phyloP scores from a whole-genome alignment of 2,888 invertebrate species.

The Ichneumon xanthorius region DNA sequence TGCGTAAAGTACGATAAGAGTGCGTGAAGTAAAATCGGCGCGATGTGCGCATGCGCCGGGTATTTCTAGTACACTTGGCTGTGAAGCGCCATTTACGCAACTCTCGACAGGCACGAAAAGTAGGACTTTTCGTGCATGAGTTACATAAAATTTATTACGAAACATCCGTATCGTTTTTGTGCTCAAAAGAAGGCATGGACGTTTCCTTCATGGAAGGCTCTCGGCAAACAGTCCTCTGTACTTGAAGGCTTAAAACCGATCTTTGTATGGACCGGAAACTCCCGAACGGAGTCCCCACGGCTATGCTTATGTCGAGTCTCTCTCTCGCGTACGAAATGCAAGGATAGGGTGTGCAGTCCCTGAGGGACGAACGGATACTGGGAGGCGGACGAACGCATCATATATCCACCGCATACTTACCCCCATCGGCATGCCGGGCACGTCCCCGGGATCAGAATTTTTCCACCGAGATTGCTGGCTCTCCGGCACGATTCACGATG shows the following conservation, averaged over 20 bases:
- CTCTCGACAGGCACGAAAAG: too few species aligned
- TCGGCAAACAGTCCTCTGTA: too few species aligned
- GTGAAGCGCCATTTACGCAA: too few species aligned
- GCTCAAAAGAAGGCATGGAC: too few species aligned
- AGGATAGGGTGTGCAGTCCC: background rate
- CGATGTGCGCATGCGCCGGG: too few species aligned
- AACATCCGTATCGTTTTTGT: too few species aligned
- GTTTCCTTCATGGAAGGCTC: too few species aligned
- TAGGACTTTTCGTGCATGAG: too few species aligned
- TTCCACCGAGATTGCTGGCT: constrained; percentile 31
- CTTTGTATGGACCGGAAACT: background rate
- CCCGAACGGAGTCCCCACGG: background rate
- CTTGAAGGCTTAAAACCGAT: background rate
- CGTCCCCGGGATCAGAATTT: constrained; percentile 30
- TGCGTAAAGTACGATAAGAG: too few species aligned
- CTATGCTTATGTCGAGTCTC: background rate
- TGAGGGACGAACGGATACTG: constrained; percentile 12
- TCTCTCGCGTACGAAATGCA: background rate
- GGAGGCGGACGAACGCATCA: background rate
- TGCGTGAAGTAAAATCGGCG: too few species aligned
- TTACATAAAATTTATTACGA: too few species aligned
- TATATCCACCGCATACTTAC: constrained; percentile 7
- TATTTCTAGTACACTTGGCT: too few species aligned
- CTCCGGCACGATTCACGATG: constrained; percentile 10
- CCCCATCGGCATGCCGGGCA: background rate